Evolutionary conservation across 1,140 invertebrate species (phyloP), one percentile per base, ranked within the genome.

Genomic region (Drosophila arawakana): DNA sequence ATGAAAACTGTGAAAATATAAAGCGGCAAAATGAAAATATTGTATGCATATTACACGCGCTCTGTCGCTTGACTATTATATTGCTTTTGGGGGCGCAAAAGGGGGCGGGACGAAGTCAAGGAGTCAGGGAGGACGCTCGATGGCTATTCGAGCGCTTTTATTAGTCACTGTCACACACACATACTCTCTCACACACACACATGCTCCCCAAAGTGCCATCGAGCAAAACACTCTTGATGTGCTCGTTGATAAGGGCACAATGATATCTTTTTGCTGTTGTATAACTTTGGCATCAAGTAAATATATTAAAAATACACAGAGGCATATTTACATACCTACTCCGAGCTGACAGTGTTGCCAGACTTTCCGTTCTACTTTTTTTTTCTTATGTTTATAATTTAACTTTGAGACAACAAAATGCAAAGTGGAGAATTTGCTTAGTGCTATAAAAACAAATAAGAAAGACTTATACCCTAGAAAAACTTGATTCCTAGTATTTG

Each of bases 161-260:
- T 88, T 88, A 86, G 84, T 83, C 83, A 82, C 73, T 88, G 83
- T 83, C 82, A 77, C 66, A 66, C 62, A 72, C 55, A 59, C 39
- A 35, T 54, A 44, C 34, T 43, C 61, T 37, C 54, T 50, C 54
- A 37, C 43, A 50, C 34, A 34, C 13, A 44, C 41, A 34, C 25
- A 44, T 84, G 83, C 84, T 88, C 83, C 83, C 83, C 84, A 84
- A 89, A 75, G 83, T 80, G 77, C 83, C 84, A 88, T 88, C 70
- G 77, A 73, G 70, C 69, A 78, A 88, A 88, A 83, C 76, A 86
- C 79, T 80, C 70, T 68, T 80, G 73, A 80, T 89, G 76, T 65
- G 25, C 34, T 52, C 44, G 37, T 35, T 83, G 84, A 86, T 88
- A 83, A 89, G 78, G 72, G 66, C 67, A 44, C 49, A 54, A 78